Percentiles rank a stretch among this genome's conserved stretches.
phyloP scores from a whole-genome alignment of 2,888 invertebrate species.

The Brachylomia viminalis region DNA sequence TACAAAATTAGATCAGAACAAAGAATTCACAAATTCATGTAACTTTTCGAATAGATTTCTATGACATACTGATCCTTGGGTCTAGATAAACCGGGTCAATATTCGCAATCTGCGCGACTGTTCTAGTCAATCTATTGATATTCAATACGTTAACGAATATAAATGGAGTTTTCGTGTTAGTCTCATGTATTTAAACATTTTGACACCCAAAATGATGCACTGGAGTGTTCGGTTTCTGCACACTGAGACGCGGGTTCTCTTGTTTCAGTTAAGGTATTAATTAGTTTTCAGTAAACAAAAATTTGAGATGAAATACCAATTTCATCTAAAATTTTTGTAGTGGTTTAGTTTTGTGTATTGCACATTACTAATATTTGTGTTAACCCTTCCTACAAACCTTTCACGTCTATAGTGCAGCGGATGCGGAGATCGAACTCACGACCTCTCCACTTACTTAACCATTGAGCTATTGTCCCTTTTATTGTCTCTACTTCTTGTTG shows the following conservation, averaged over 20 bases:
- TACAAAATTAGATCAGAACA: not conserved
- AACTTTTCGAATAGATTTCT: slow-evolving; percentile 26
- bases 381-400: not conserved
- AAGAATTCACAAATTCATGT: not conserved
- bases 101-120: slow-evolving; percentile 22
- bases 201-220: slow-evolving; percentile 34
- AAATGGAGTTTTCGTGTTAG: slow-evolving; percentile 28
- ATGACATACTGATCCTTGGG: not conserved
- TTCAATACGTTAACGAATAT: slow-evolving; percentile 31
- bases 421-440: not conserved
- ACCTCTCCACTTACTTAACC: not conserved
- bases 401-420: not conserved
- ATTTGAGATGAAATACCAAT: no score
- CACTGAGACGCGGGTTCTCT: slow-evolving; percentile 1
- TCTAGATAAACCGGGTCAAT: slow-evolving; percentile 10
- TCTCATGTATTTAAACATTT: slow-evolving; percentile 41
- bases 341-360: not conserved
- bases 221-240: not conserved
- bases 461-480: not conserved
- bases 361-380: not conserved
- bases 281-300: not conserved
- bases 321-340: not conserved
- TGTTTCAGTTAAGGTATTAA: not conserved
- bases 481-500: not conserved
- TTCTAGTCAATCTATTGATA: slow-evolving; percentile 44